These are phyloP conservation scores for Melanerpes aurifrons DNA, from an alignment of 2,113 vertebrate genomes.

Conservation along the genomic window DNA sequence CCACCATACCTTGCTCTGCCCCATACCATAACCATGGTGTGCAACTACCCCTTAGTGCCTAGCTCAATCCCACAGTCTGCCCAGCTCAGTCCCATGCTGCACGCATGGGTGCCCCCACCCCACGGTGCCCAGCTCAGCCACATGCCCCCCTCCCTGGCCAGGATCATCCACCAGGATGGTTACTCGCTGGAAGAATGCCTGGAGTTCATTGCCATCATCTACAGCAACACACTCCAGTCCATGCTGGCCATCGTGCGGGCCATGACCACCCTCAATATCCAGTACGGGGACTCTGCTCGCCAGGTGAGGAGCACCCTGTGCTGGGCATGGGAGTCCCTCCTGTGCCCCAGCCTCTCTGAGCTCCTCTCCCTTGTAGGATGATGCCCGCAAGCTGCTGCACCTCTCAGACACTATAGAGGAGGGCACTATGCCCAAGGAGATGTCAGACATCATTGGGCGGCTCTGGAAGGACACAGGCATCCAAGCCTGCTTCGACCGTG, in stretches of 20 bases:
- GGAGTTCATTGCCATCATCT: constrained; percentile 95
- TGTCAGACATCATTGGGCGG: constrained; percentile 91
- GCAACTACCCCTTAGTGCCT: neutral
- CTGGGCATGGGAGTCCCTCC: accelerated
- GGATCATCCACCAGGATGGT: constrained; percentile 98
- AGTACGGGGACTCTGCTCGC: constrained; percentile 86
- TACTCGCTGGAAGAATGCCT: constrained; percentile 95
- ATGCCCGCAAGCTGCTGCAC: constrained; percentile 93
- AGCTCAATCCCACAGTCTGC: accelerated
- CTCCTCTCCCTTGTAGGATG: constrained; percentile 78
- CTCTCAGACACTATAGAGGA: constrained; percentile 97
- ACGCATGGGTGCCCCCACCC: neutral
- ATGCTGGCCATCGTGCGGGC: constrained; percentile 94
- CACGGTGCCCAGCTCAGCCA: neutral
- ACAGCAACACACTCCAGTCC: constrained; percentile 96
- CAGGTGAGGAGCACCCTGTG: constrained; percentile 75
- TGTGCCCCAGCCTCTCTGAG: accelerated
- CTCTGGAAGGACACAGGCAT: constrained; percentile 96
- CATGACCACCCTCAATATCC: constrained; percentile 91
- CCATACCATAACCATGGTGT: neutral
- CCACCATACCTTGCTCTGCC: neutral
- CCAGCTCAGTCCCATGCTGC: neutral
- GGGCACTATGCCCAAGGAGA: constrained; percentile 94
- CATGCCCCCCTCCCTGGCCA: neutral
- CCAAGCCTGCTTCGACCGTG: constrained; percentile 92